Conservation (phyloP, 2,113 vertebrate species). For the Alouatta palliata region DNA sequence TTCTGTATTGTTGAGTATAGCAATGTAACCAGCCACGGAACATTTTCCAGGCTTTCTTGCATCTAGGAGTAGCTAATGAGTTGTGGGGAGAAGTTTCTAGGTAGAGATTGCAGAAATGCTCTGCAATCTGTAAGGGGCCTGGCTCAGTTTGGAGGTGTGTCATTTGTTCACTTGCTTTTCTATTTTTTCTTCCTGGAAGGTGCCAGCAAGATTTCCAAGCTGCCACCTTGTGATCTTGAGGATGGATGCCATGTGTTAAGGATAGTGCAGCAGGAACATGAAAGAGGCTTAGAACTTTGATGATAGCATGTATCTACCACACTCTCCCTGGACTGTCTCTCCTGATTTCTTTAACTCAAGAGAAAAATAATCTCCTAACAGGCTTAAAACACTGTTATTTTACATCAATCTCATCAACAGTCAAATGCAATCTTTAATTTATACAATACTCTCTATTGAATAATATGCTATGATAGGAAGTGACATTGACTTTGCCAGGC, state of each 20-base stretch:
- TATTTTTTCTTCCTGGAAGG: neutral
- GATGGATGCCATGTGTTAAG: constrained; percentile 56
- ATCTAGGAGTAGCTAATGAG: neutral
- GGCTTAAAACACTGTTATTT: neutral
- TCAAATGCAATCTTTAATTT: constrained; percentile 34
- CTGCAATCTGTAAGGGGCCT: neutral
- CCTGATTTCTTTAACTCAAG: constrained; percentile 21
- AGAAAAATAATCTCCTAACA: constrained; percentile 35
- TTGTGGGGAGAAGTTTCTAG: neutral
- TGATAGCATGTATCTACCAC: constrained; percentile 52
- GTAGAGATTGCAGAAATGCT: neutral
- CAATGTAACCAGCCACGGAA: neutral
- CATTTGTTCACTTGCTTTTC: neutral
- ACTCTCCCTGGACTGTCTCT: constrained; percentile 33
- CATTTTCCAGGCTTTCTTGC: neutral
- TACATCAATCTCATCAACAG: constrained; percentile 44
- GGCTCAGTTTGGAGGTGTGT: neutral
- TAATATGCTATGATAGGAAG: neutral
- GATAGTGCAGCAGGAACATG: constrained; percentile 25
- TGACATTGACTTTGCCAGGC: constrained; percentile 3
- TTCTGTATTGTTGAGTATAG: neutral
- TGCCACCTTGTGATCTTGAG: constrained; percentile 47
- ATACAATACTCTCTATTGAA: neutral
- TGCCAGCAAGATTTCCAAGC: constrained; percentile 11
- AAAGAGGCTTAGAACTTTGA: constrained; percentile 25